phyloP scores from a whole-genome alignment of 1,140 invertebrate genomes.

The Phenacoccus solenopsis region DNA sequence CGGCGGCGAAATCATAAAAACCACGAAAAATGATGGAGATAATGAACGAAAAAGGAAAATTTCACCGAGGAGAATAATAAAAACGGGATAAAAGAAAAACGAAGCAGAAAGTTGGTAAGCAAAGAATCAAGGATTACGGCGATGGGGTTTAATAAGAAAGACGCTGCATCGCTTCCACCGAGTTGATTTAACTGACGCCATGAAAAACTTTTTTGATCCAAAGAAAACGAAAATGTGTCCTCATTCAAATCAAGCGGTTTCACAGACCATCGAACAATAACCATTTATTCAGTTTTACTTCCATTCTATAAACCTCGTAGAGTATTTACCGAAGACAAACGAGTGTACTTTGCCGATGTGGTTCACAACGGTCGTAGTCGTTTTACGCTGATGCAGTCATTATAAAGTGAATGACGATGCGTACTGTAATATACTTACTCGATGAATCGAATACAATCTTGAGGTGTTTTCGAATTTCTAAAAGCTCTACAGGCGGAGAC shows the following conservation, averaged over 20 bases:
- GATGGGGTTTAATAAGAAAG: conserved; percentile 4
- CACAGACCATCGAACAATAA: conserved; percentile 15
- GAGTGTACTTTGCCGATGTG: too few relatives aligned
- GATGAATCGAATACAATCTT: too few relatives aligned
- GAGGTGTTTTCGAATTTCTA: too few relatives aligned
- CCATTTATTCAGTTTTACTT: conserved; percentile 10
- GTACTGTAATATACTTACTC: too few relatives aligned
- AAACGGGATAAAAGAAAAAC: conserved; percentile 9
- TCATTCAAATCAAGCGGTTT: conserved; percentile 16
- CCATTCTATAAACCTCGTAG: too few relatives aligned
- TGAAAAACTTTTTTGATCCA: conserved; percentile 8
- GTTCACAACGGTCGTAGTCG: too few relatives aligned
- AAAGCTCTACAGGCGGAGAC: too few relatives aligned
- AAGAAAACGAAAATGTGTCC: conserved; percentile 17
- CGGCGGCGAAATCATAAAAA: not conserved
- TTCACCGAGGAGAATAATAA: conserved; percentile 16
- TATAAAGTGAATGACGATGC: too few relatives aligned
- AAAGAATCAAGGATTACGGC: not conserved
- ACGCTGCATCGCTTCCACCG: not conserved
- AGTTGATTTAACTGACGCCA: conserved; percentile 16
- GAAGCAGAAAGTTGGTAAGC: not conserved
- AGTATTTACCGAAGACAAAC: too few relatives aligned
- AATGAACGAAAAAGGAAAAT: not conserved
- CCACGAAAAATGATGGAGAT: not conserved
- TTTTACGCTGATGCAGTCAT: too few relatives aligned